Conservation (phyloP, 2,113 vertebrate species). For the human region GRCh38 chr15:96642001-96642500, state of each 20-base stretch:
- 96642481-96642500: background rate
- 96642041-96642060: background rate
- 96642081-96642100: accelerated
- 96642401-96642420: no score
- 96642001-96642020: background rate
- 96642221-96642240: background rate
- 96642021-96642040: background rate
- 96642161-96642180: background rate
- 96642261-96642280: background rate
- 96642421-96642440: background rate
- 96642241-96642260: background rate
- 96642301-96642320: background rate
- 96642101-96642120: no score
- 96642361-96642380: no score
- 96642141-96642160: background rate
- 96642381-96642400: no score
- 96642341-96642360: no score
- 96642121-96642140: background rate
- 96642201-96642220: background rate
- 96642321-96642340: no score
- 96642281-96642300: background rate
- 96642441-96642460: background rate
- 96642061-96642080: background rate
- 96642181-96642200: background rate
- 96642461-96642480: background rate